Base-by-base conservation (phyloP, 2,113 vertebrate species). In the Cheirogaleus medius region DNA sequence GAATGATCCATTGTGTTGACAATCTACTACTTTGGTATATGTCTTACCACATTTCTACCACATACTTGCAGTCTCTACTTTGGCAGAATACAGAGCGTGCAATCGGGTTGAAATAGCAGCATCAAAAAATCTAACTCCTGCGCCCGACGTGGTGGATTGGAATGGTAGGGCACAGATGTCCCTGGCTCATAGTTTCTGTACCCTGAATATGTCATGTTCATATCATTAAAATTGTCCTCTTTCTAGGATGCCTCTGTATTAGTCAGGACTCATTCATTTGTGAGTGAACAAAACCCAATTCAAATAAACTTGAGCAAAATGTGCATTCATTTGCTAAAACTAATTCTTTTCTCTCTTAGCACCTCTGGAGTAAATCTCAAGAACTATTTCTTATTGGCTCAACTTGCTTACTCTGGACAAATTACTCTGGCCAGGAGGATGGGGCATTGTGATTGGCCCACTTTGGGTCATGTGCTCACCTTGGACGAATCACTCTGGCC, bases 161-260 rank as follows among this genome's bases (percentile, higher is more conserved):
- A 18, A 25, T 13, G 17, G 21, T 1, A 56, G 39, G 5, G 14
- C 3, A 1, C 27, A 42, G 10, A 34, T 7, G 8, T 49, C 14
- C 6, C 37, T n/a, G 37, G 76, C 20, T 32, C 42, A 6, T 23
- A 10, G 49, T 23, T 68, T 8, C 74, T 71, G 0, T 25, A 15
- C 6, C 8, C 15, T 5, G 5, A 4, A 4, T 7, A 12, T 18
- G 9, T 17, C 42, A 2, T 1, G 5, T 23, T 56, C 42, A 58
- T 58, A 27, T 25, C 10, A 1, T 42, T n/a, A 13, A 6, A 18
- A 11, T 15, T 17, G 3, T 49, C 71, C 8, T 81, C n/a, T 71
- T 85, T 13, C 15, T 39, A 27, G 60, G 68, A 17, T 27, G 20
- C 56, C 34, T 85, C 27, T 25, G 27, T 32, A 18, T 10, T 20